A percentile compares a stretch with the other conserved stretches of the same genome.
phyloP scores from a whole-genome alignment of 2,113 vertebrate genomes.

The Lanius ludovicianus region DNA sequence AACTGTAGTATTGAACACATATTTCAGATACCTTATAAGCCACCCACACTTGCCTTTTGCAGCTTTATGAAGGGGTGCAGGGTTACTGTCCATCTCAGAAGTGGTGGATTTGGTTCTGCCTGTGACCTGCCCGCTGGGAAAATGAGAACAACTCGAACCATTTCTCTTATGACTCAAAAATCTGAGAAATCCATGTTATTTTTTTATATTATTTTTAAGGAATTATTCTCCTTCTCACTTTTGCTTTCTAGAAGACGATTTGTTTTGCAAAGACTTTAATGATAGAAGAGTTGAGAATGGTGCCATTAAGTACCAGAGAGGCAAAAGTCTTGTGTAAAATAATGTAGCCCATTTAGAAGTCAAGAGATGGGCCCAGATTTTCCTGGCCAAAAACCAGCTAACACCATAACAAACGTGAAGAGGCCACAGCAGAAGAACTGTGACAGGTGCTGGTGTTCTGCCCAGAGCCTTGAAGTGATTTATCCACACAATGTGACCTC shows the following conservation, averaged over 20 bases:
- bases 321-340: background rate
- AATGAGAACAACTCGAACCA: background rate
- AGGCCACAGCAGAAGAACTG: background rate
- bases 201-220: background rate
- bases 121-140: background rate
- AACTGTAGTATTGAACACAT: background rate
- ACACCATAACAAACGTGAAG: background rate
- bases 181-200: background rate
- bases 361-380: background rate
- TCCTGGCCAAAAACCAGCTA: background rate
- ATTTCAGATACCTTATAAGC: background rate
- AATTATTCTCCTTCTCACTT: background rate
- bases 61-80: background rate
- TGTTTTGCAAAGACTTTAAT: background rate
- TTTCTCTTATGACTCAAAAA: background rate
- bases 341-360: background rate
- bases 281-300: background rate
- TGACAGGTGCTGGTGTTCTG: rapidly evolving
- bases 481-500: background rate
- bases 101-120: background rate
- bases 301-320: background rate
- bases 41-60: background rate
- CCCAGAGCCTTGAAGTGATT: background rate
- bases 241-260: background rate
- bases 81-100: background rate